These are phyloP conservation scores for Pristionchus exspectatus DNA, from an alignment of 2,888 invertebrate genomes.

Conservation along the genomic window DNA sequence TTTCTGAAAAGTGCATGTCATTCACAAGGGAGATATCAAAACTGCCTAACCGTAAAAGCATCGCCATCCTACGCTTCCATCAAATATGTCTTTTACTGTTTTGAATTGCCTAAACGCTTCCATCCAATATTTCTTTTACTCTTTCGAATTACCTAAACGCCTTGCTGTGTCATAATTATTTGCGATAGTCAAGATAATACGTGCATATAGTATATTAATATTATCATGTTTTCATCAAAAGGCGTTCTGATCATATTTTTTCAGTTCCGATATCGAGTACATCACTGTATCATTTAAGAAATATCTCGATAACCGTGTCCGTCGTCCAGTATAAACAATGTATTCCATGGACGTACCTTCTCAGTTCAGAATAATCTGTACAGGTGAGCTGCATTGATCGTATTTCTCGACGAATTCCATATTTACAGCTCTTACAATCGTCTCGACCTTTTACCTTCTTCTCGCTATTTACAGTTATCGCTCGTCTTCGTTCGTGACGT, in stretches of 20 bases:
- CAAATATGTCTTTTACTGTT: no score
- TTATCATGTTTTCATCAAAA: no score
- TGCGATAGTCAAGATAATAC: no score
- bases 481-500: background rate
- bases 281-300: no score
- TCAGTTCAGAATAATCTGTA: constrained; percentile 21
- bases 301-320: background rate
- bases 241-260: no score
- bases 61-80: background rate
- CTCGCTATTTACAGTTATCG: constrained; percentile 42
- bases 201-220: no score
- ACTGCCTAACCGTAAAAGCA: background rate
- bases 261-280: no score
- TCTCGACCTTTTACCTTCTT: constrained; percentile 14
- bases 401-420: no score
- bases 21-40: background rate
- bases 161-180: no score
- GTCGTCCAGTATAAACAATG: background rate
- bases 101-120: no score
- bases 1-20: background rate
- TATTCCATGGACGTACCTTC: background rate
- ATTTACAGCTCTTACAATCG: background rate
- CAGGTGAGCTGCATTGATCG: background rate
- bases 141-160: no score
- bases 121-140: no score